Conservation (phyloP, 2,888 invertebrate species). For the Latheticus oryzae region DNA sequence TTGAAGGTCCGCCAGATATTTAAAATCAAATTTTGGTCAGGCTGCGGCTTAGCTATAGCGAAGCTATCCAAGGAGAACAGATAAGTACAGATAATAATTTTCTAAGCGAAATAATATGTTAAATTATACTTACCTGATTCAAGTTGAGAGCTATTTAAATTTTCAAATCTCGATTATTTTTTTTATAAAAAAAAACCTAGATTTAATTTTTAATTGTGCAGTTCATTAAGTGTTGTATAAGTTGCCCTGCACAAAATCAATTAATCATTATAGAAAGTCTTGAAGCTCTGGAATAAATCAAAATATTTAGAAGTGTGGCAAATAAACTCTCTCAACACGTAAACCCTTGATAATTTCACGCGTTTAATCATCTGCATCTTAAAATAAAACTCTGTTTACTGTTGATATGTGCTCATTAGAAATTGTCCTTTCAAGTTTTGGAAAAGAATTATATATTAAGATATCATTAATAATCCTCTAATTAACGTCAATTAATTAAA, state of each 20-base stretch:
- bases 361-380: constrained; percentile 53
- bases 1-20: constrained; percentile 1
- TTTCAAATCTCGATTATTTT: too few species aligned
- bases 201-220: too few species aligned
- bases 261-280: constrained; percentile 38
- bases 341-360: constrained; percentile 57
- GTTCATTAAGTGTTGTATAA: too few species aligned
- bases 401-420: too few species aligned
- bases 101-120: too few species aligned
- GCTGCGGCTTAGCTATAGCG: constrained; percentile 13
- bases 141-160: too few species aligned
- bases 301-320: constrained; percentile 60
- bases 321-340: constrained; percentile 58
- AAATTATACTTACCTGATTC: too few species aligned
- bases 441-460: too few species aligned
- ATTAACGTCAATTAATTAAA: constrained; percentile 36
- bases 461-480: constrained; percentile 22
- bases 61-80: too few species aligned
- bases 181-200: too few species aligned
- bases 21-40: constrained; percentile 14
- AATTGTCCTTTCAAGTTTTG: constrained; percentile 6
- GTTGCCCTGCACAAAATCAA: constrained; percentile 24
- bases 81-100: too few species aligned
- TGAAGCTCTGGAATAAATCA: constrained; percentile 56
- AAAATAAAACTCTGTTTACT: constrained; percentile 29